phyloP scores from a whole-genome alignment of 1,140 invertebrate genomes.

The Drosophila ambigua region DNA sequence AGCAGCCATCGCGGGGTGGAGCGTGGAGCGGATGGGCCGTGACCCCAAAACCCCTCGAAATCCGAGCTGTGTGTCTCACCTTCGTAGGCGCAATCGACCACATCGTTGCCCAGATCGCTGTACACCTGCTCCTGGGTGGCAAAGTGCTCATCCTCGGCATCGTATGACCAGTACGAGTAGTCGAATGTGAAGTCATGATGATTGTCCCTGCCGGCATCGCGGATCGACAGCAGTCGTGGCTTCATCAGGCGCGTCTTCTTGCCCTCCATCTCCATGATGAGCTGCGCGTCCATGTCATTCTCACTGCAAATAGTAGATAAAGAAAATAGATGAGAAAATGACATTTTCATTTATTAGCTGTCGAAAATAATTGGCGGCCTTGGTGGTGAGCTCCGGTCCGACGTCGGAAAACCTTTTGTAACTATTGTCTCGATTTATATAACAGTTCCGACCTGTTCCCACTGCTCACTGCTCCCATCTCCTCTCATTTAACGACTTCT shows the following conservation, averaged over 20 bases:
- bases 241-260: conserved; percentile 93
- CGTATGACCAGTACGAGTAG: conserved; percentile 95
- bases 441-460: conserved; percentile 10
- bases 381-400: background rate
- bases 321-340: background rate
- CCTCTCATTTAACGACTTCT: conserved; percentile 10
- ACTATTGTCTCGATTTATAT: conserved; percentile 45
- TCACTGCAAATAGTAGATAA: conserved; percentile 86
- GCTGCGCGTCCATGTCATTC: conserved; percentile 91
- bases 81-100: conserved; percentile 96
- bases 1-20: background rate
- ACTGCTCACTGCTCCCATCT: background rate
- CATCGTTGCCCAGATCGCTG: conserved; percentile 93
- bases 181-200: conserved; percentile 97
- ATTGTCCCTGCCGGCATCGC: conserved; percentile 86
- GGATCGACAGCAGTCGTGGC: conserved; percentile 86
- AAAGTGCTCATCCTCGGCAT: conserved; percentile 88
- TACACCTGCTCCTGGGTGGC: conserved; percentile 93
- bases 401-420: background rate
- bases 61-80: conserved; percentile 49
- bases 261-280: conserved; percentile 94
- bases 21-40: background rate
- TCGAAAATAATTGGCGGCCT: conserved; percentile 8
- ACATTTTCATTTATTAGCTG: conserved; percentile 19
- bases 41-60: background rate